Evolutionary conservation across 2,797 vertebrate species (phyloP), one percentile per base, ranked within the genome.

Genomic region (Acipenser transmontanus): DNA sequence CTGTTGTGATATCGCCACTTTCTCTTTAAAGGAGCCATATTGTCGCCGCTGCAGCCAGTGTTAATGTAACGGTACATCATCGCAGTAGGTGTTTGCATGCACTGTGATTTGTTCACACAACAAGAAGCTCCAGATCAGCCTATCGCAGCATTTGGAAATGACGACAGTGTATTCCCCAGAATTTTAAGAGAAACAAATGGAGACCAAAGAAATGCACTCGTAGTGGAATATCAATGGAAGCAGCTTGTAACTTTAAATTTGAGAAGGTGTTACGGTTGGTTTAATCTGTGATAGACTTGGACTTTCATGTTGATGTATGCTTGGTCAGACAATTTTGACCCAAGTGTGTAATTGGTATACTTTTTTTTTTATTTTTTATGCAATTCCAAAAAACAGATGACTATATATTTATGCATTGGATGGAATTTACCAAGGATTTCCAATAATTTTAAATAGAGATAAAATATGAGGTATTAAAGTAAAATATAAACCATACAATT

Each of bases 361-460:
- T 34, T 34, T 20, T 20, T 72, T 67, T 20, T 73, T 76, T 84
- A 81, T 84, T 77, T 34, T 87, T 91, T 81, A 91, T 92, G 88
- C 89, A 90, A 91, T 89, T 82, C 81, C 88, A 82, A 89, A 87
- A 81, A 84, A 77, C 83, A 78, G 76, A 82, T 87, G 79, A 86
- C 87, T 17, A 17, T 71, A 81, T 84, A 54, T 54, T 9, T 54
- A 54, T 54, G n/a, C 52, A 85, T 85, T 88, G 79, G 83, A 71
- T 75, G 78, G 78, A 75, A 62, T 75, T 71, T 69, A 34, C 62
- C 68, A 77, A 66, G 67, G 63, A 65, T 34, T 34, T 34, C 34
- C 34, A 34, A 4, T 34, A 34, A 34, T 64, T 65, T 62, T 75
- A 73, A 49, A 48, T 78, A 76, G 73, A 73, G 70, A 68, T 9